Percentiles rank a stretch among this genome's conserved stretches.
phyloP scores from a whole-genome alignment of 2,797 vertebrate species.

The Anguilla anguilla region DNA sequence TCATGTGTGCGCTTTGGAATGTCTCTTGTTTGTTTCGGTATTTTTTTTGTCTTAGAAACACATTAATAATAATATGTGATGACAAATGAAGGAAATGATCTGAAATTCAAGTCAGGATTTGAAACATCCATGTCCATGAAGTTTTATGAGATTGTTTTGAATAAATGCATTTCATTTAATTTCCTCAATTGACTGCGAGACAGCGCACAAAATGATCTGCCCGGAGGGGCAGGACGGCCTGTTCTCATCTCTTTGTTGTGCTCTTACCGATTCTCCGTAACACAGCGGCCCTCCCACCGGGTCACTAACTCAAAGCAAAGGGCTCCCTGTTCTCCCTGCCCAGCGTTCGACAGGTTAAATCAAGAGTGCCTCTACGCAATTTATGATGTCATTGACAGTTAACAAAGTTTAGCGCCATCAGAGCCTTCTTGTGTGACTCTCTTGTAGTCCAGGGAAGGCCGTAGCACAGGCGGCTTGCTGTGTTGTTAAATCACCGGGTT shows the following conservation, averaged over 20 bases:
- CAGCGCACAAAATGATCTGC: neutral
- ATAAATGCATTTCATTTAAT: neutral
- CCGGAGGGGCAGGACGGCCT: neutral
- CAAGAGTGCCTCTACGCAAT: neutral
- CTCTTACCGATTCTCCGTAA: too few species aligned
- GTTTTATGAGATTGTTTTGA: neutral
- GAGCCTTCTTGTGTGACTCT: neutral
- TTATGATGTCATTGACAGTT: constrained; percentile 3
- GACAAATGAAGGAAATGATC: neutral
- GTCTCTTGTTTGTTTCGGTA: neutral
- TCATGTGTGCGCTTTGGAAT: neutral
- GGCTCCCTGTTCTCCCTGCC: neutral
- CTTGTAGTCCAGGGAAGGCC: neutral
- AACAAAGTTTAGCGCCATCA: neutral
- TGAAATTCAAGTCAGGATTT: neutral
- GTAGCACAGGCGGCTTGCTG: neutral
- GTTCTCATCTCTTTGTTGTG: too few species aligned
- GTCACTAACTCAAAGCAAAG: neutral
- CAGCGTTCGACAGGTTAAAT: neutral
- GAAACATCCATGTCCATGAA: neutral
- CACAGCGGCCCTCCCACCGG: too few species aligned
- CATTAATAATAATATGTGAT: too few species aligned
- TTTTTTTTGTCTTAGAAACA: neutral
- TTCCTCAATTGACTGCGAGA: neutral
- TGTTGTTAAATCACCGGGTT: neutral